These are phyloP conservation scores for Gorsachius goisagi DNA, from an alignment of 2,113 vertebrate species.

Conservation along the genomic window DNA sequence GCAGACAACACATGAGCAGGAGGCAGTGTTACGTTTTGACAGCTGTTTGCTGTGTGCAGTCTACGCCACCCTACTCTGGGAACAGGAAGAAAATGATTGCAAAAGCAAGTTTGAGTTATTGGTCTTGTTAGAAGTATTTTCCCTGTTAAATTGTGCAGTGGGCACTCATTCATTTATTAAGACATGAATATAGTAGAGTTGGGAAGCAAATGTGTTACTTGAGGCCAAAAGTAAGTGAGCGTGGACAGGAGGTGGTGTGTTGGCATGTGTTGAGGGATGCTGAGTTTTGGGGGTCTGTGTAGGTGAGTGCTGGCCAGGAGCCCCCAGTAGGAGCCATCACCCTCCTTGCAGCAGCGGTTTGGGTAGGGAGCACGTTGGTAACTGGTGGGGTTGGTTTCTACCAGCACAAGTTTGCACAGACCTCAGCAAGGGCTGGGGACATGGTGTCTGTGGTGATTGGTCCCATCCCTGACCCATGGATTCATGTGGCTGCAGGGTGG, in stretches of 20 bases:
- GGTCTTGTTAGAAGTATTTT: background rate
- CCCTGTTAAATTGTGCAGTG: background rate
- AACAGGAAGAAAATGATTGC: background rate
- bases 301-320: background rate
- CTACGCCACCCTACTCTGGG: background rate
- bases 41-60: background rate
- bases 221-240: background rate
- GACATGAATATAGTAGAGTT: background rate
- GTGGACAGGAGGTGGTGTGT: background rate
- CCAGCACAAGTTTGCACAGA: background rate
- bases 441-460: accelerated
- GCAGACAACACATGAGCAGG: background rate
- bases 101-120: background rate
- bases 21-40: background rate
- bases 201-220: background rate
- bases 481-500: background rate
- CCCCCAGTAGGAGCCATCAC: background rate
- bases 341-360: background rate
- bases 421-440: background rate
- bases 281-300: background rate
- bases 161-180: background rate
- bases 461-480: background rate
- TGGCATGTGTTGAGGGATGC: accelerated
- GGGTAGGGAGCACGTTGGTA: background rate
- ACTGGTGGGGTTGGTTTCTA: background rate